Evolutionary conservation across 2,888 invertebrate genomes (phyloP).

Genomic region (Cheilosia vulpina): DNA sequence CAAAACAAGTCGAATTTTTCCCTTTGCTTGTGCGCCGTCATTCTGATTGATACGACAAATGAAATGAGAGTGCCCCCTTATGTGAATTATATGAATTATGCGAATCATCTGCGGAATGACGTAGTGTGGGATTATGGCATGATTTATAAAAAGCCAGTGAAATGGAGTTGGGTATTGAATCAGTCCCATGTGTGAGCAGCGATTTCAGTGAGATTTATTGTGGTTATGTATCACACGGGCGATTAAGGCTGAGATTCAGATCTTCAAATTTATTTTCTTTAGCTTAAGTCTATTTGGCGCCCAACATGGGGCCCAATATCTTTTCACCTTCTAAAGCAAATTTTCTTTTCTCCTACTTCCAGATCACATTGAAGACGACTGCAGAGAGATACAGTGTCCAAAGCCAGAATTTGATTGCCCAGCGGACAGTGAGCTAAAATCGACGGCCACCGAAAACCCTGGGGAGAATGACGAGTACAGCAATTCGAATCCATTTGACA

Average conservation of each 20-base stretch:
- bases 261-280: not conserved
- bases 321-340: not conserved
- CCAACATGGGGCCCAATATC: not conserved
- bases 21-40: conserved; percentile 37
- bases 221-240: not conserved
- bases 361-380: conserved; percentile 76
- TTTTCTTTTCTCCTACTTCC: conserved; percentile 33
- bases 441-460: conserved; percentile 11
- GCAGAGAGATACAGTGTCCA: conserved; percentile 76
- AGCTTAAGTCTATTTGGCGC: too few relatives aligned
- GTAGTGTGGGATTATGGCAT: conserved; percentile 34
- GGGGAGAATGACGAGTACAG: conserved; percentile 48
- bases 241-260: not conserved
- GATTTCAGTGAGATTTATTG: not conserved
- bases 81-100: conserved; percentile 60
- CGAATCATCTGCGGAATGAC: conserved; percentile 35
- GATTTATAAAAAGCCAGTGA: conserved; percentile 40
- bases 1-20: not conserved
- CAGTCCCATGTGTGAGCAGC: not conserved
- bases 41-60: conserved; percentile 60
- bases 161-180: not conserved
- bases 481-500: conserved; percentile 57
- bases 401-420: conserved; percentile 75
- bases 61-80: conserved; percentile 47
- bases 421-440: conserved; percentile 75